Base-by-base conservation (phyloP, 2,113 vertebrate genomes). In the Chinchilla lanigera region DNA sequence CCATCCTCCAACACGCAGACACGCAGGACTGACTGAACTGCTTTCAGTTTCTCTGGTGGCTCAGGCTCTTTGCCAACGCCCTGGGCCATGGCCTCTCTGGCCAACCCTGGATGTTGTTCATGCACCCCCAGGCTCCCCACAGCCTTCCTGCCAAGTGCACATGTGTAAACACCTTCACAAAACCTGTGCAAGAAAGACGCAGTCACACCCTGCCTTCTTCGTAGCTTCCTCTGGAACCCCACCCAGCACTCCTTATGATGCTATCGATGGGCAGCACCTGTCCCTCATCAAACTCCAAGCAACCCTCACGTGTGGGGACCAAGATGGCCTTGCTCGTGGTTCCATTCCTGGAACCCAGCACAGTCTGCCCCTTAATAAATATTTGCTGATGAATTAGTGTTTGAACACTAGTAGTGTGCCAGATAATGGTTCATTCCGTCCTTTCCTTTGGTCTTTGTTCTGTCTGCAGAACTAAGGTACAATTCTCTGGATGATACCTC, bases 31-130 rank as follows among this genome's bases (percentile, higher is more conserved):
- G 47, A 58, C 33, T 75, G 52, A 93, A 75, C 47, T 85, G 38
- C 95, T 93, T 92, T 75, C 81, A 35, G 69, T 96, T 94, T 90
- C 80, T 81, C 63, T 93, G 60, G 20, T 33, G 44, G 13, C 28
- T 35, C 33, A 44, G 35, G 6, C 47, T 50, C 41, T 50, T 1
- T 22, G 33, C 38, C 9, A 20, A 17, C 3, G 44, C 11, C 8
- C 33, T 47, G 47, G 19, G 14, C 65, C 65, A 0, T 35, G 44
- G 16, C n/a, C 30, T 94, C 28, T 93, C 82, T 73, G n/a, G n/a
- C 47, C n/a, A 73, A 3, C 19, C n/a, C 69, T 41, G 69, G 20
- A 41, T 73, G 20, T 38, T 41, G 69, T 11, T 41, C 9, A 3
- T 24, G 69, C 2, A 71, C 50, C 52, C 17, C 44, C 50, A 69